Base-by-base conservation (phyloP, 2,113 vertebrate species). In the Mirounga angustirostris region DNA sequence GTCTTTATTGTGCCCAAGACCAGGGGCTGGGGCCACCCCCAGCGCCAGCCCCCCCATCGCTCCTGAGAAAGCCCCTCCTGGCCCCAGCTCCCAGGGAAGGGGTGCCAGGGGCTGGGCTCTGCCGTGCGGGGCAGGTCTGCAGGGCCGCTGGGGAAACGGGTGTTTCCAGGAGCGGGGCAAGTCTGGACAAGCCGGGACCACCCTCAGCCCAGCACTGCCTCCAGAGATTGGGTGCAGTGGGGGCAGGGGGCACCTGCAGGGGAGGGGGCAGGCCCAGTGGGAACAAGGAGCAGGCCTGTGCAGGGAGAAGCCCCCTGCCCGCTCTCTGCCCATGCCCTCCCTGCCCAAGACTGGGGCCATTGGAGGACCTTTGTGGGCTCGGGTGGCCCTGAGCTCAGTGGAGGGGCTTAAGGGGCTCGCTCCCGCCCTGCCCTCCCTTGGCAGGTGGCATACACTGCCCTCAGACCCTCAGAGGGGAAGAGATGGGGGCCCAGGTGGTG, bases 231-330 rank as follows among this genome's bases (percentile, higher is more conserved):
- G 86, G 61, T 12, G 12, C 4, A 0, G n/a, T 12, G 19, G 4
- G 19, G 19, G 2, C 33, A 5, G 22, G 24, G 43, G 30, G 18
- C 28, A 9, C 30, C 79, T 12, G n/a, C 1, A 18, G 24, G 18
- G 43, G 16, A 28, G 50, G n/a, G n/a, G 19, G 26, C 26, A 16
- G 1, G 12, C 18, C 3, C 19, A 19, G 5, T 2, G 19, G 28
- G 7, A 19, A 15, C 1, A 0, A 4, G 36, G 24, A 2, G 11
- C 10, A 24, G 21, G 19, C 9, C 11, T 2, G 21, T 7, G 79
- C 13, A 1, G 1, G 24, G n/a, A 52, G 46, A 18, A 4, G 0
- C 14, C 22, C 33, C 43, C 40, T 1, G 21, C 0, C 63, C n/a
- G 0, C 30, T 3, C 26, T 28, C 88, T 46, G 46, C 28, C 0